These are phyloP conservation scores for Ceyx melanurus DNA, from an alignment of 2,113 vertebrate genomes.

Conservation along the genomic window DNA sequence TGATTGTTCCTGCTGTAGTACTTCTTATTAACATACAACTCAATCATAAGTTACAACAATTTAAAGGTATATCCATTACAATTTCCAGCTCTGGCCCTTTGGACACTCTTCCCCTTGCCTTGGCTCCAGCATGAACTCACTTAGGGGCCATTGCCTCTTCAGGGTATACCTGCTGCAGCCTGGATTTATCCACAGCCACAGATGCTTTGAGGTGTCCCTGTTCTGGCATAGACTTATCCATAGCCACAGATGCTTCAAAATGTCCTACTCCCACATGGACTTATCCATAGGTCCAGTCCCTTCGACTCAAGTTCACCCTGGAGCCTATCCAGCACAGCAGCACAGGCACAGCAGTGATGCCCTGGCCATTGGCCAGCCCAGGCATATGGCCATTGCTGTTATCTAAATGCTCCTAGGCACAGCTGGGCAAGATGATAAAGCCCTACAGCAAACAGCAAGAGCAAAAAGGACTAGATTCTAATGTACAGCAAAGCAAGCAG, in stretches of 20 bases:
- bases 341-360: not conserved
- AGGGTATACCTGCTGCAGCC: not conserved
- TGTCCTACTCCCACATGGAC: not conserved
- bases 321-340: not conserved
- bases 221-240: not conserved
- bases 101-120: not conserved
- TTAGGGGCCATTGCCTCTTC: not conserved
- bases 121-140: not conserved
- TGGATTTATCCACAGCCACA: not conserved
- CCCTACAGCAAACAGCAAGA: not conserved
- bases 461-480: not conserved
- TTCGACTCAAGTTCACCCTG: not conserved
- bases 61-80: not conserved
- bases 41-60: not conserved
- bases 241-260: not conserved
- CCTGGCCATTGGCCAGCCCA: not conserved
- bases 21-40: not conserved
- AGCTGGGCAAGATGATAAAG: constrained; percentile 21
- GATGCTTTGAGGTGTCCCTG: not conserved
- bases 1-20: not conserved
- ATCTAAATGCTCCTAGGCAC: constrained; percentile 32
- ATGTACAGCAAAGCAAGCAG: not conserved
- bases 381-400: not conserved
- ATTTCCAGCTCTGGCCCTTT: not conserved
- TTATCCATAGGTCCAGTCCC: not conserved